Conservation (phyloP, 1,140 invertebrate genomes). For the Drosophila parabipectinata region DNA sequence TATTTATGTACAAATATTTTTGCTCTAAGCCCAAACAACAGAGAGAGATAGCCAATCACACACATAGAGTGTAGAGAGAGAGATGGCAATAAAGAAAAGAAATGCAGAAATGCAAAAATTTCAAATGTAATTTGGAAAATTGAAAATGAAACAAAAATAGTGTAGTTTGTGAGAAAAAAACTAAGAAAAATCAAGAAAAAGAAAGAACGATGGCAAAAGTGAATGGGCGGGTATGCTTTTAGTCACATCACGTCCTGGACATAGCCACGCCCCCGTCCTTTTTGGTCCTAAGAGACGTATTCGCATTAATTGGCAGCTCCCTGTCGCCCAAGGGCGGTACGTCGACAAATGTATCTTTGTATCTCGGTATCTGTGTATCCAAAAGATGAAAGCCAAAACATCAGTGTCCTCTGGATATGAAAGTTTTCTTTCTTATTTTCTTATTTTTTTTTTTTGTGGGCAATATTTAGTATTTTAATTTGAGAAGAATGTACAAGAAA, state of each 20-base stretch:
- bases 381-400: slow-evolving; percentile 29
- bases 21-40: slow-evolving; percentile 41
- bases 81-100: slow-evolving; percentile 11
- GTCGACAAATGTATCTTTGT: slow-evolving; percentile 10
- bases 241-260: slow-evolving; percentile 47
- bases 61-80: slow-evolving; percentile 1
- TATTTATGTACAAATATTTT: slow-evolving; percentile 71
- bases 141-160: slow-evolving; percentile 38
- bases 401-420: slow-evolving; percentile 9
- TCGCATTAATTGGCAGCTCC: slow-evolving; percentile 62
- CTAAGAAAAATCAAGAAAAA: neutral
- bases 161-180: neutral
- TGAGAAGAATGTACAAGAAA: slow-evolving; percentile 33
- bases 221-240: neutral
- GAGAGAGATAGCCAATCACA: neutral
- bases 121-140: slow-evolving; percentile 78
- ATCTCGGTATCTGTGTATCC: slow-evolving; percentile 14
- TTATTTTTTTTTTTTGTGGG: neutral
- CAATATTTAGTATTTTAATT: slow-evolving; percentile 44
- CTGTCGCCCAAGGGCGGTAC: slow-evolving; percentile 11
- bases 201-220: slow-evolving; percentile 1
- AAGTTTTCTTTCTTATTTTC: neutral
- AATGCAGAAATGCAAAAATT: slow-evolving; percentile 62
- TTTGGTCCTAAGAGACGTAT: slow-evolving; percentile 23
- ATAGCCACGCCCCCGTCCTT: slow-evolving; percentile 5